Base-by-base conservation (phyloP, 2,888 invertebrate genomes). In the Megaustenia siamemsis region DNA sequence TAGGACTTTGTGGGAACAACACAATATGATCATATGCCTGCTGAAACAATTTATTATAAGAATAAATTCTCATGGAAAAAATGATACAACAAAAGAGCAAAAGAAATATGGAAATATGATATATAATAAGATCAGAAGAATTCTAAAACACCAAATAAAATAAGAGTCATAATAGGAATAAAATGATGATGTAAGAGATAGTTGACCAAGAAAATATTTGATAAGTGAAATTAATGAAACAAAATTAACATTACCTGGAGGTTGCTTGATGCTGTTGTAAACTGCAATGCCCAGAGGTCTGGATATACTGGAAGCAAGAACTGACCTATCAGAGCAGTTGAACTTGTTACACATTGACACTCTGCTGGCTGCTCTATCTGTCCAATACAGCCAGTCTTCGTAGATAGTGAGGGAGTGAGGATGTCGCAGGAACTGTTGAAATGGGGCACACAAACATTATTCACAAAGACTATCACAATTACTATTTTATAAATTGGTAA, bases 211-310 rank as follows among this genome's bases (percentile, higher is more conserved):
- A 24, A 6, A 60, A 24, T 60, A 12, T 24, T 60, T 18, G 60
- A 32, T 32, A 63, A 32, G 28, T 12, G 5, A 63, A 15, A 32
- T 2, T 32, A 5, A 15, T 0, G n/a, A 40, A 24, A 5, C 5
- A 71, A 71, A 71, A 71, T 40, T 10, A 71, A 40, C 15, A 43
- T 71, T 71, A 71, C 71, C 86, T 80, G 84, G 66, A 6, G 98
- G 98, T 94, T 99, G 99, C 77, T 99, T 95, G 0, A 98, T 97
- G 0, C 98, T 97, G 94, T 99, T 99, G 90, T 98, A 97, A 0
- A 98, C 98, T 92, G 98, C 98, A 87, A 99, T 87, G 24, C 98
- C 98, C 6, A 99, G 95, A 0, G 99, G 99, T 94, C 98, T 98
- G 3, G 97, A 97, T 88, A 99, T 98, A 83, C 98, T 95, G 93